A percentile compares a stretch with the other conserved stretches of the same genome.
phyloP scores from a whole-genome alignment of 1,140 invertebrate genomes.

The Cardiocondyla obscurior region DNA sequence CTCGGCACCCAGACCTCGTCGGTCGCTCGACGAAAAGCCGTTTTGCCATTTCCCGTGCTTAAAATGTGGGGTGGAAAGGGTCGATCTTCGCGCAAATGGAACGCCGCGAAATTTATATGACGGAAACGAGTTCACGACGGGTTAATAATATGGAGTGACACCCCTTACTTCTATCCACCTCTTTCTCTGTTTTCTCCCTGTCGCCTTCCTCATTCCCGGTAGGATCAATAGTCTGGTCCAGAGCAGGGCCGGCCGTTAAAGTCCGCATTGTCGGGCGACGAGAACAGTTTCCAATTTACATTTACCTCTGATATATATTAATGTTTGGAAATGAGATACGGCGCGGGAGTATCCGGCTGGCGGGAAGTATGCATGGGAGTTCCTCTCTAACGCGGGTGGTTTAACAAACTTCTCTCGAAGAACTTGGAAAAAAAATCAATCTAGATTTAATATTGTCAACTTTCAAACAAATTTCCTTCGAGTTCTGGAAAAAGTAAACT shows the following conservation, averaged over 20 bases:
- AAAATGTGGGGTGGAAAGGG: background rate
- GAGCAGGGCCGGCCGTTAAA: slow-evolving; percentile 66
- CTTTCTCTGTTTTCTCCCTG: slow-evolving; percentile 56
- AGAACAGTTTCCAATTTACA: slow-evolving; percentile 29
- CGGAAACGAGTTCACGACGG: slow-evolving; percentile 23
- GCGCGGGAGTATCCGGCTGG: too few species aligned
- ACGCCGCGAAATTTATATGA: slow-evolving; percentile 59
- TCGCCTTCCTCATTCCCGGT: slow-evolving; percentile 65
- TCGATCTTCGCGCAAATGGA: slow-evolving; percentile 14
- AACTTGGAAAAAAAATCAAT: slow-evolving; percentile 4
- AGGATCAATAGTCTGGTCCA: slow-evolving; percentile 77
- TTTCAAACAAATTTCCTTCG: slow-evolving; percentile 31
- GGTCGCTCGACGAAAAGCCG: slow-evolving; percentile 20
- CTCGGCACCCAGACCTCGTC: background rate
- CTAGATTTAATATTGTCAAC: slow-evolving; percentile 8
- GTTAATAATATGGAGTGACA: slow-evolving; percentile 55
- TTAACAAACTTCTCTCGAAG: background rate
- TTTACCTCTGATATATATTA: background rate
- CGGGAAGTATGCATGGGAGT: background rate
- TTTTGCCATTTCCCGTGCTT: slow-evolving; percentile 19
- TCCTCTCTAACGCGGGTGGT: background rate
- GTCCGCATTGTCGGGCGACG: slow-evolving; percentile 33
- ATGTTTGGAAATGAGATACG: slow-evolving; percentile 1
- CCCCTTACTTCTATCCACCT: background rate
- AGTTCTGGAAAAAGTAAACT: background rate